A percentile compares a stretch with the other conserved stretches of the same genome.
These are phyloP conservation scores for Ptilorrhoa leucosticta DNA, from an alignment of 2,113 vertebrate genomes.

Conservation along the genomic window DNA sequence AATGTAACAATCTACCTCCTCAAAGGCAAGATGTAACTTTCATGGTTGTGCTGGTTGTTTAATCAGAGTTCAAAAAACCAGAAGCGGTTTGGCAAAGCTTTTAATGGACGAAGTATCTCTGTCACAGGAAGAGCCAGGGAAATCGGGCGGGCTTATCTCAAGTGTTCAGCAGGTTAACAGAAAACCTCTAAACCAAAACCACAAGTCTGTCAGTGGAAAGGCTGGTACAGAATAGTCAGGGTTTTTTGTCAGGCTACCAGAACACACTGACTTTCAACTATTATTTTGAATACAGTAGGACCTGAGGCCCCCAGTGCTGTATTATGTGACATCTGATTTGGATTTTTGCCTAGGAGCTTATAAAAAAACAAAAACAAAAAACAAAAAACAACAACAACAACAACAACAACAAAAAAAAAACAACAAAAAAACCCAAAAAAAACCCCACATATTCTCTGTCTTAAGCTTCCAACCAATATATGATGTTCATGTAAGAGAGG, in stretches of 20 bases:
- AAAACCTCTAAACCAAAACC: background rate
- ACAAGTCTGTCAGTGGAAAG: background rate
- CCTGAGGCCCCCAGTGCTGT: background rate
- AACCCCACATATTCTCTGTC: background rate
- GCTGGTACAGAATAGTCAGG: background rate
- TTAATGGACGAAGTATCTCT: background rate
- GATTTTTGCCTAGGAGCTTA: background rate
- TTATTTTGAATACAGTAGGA: background rate
- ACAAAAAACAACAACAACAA: background rate
- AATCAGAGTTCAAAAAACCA: background rate
- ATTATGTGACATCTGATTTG: background rate
- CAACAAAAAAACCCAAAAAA: background rate
- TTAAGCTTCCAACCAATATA: background rate
- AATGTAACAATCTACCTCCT: background rate
- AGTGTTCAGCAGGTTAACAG: background rate
- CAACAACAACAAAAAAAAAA: too few relatives aligned
- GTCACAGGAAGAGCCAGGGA: background rate
- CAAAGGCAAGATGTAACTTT: background rate
- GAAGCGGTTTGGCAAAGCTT: background rate
- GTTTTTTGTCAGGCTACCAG: background rate
- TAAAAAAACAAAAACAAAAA: background rate
- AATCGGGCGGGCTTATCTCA: background rate
- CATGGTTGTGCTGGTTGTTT: background rate
- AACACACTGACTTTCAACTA: background rate
- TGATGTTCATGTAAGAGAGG: background rate